Evolutionary conservation across 2,113 vertebrate species (phyloP), one percentile per base, ranked within the genome.

Genomic region (Naja naja): DNA sequence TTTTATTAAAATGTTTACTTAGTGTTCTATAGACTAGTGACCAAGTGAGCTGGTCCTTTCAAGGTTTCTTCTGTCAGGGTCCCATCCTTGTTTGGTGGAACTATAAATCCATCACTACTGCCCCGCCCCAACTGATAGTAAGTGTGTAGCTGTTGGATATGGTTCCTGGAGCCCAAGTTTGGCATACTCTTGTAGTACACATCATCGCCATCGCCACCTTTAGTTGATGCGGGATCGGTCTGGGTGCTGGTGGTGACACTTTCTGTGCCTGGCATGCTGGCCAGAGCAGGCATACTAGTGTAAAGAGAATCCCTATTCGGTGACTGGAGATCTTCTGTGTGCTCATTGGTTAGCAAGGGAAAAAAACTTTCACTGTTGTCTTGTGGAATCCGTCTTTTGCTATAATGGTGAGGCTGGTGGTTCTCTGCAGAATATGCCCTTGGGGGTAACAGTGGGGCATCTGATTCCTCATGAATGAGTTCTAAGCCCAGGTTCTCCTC

Each of bases 181-280:
- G 99, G 99, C 99, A 99, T 99, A 97, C 99, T 99, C 97, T 99
- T 99, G 98, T 99, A 99, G 98, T 99, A 99, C 95, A 99, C 98
- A 49, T 99, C 99, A 0, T 99, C 99, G 3, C 98, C 95, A 34
- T 99, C 98, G 23, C 97, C 96, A 20, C 98, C 98, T 97, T 98
- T 99, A 95, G 98, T 98, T 6, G 97, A 96, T 0, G 97, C 96
- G 85, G 98, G 97, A 93, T 99, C 99, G 93, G 98, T 98, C 96
- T 98, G 98, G 85, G 98, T 98, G 93, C 98, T 98, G 95, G 98
- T 97, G 1, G 97, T 96, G 10, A 97, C 95, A 0, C 97, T 97
- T 43, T 98, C 97, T 0, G 97, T 93, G 58, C 97, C 95, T 0
- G 98, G 97, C 96, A 98, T 98, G 91, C 98, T 98, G 2, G 98